Base-by-base conservation (phyloP, 2,113 vertebrate species). In the Apodemus speciosus region DNA sequence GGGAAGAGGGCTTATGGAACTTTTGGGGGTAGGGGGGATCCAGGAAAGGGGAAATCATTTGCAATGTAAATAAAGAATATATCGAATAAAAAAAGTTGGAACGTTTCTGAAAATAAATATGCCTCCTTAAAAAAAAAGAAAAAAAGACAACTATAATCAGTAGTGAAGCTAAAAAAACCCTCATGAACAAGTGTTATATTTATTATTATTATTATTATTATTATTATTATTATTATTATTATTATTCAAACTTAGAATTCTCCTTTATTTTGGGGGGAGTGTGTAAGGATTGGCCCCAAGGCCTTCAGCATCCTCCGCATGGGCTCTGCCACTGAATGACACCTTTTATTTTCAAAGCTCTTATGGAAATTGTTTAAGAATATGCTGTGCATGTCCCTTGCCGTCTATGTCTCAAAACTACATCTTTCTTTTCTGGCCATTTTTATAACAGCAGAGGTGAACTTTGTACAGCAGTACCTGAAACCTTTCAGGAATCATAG, bases 291-390 rank as follows among this genome's bases (percentile, higher is more conserved):
- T 64, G 56, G 53, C 21, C 43, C 35, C 51, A 73, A 32, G 43
- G 56, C 32, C 56, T 51, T 20, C 2, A 49, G 11, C 9, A 43
- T 27, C 21, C 46, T 66, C 7, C 56, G n/a, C n/a, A 38, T 80
- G 35, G 53, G 6, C 18, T 58, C 51, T 58, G 1, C 35, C 77
- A 25, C 14, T 80, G 77, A 15, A 80, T 5, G 8, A 53, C 43
- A 64, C 23, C 7, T 38, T 6, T 30, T 3, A 72, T 32, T 21
- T 71, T 76, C 90, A 92, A 71, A 62, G 71, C n/a, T 25, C 60
- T 68, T 30, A 68, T 2, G 88, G 58, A 92, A 84, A 84, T 72
- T 20, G 91, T 56, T 89, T 25, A 87, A 85, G 80, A 87, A 71
- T 43, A 68, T 85, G 25, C 40, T 38, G 7, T 3, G 3, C 51